These are phyloP conservation scores for Aromia moschata DNA, from an alignment of 2,888 invertebrate species.

Conservation along the genomic window DNA sequence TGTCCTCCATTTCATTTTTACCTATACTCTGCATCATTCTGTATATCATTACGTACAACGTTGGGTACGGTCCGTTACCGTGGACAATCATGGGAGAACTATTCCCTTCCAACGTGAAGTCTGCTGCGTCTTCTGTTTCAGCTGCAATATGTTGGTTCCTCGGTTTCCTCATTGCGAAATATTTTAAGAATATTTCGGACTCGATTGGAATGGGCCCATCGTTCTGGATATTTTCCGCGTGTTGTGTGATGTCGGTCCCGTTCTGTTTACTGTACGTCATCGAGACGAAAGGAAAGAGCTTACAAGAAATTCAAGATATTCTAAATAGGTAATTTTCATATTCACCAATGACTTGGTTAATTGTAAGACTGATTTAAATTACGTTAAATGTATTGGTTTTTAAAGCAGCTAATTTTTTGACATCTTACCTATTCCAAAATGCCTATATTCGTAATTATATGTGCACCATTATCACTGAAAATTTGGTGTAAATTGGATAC, in stretches of 20 bases:
- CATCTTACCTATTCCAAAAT: no score
- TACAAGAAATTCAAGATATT: slow-evolving; percentile 42
- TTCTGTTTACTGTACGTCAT: slow-evolving; percentile 44
- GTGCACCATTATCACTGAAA: no score
- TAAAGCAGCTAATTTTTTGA: no score
- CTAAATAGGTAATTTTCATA: slow-evolving; percentile 9
- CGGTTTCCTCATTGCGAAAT: slow-evolving; percentile 44
- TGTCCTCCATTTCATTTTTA: slow-evolving; percentile 68
- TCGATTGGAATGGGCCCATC: slow-evolving; percentile 42
- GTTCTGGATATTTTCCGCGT: slow-evolving; percentile 45
- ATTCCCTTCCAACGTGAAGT: slow-evolving; percentile 73
- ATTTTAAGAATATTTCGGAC: slow-evolving; percentile 42
- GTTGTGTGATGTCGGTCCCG: slow-evolving; percentile 37
- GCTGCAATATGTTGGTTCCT: slow-evolving; percentile 37
- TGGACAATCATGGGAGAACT: slow-evolving; percentile 87
- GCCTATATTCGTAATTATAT: no score
- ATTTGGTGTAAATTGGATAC: no score
- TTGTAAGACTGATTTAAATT: no score
- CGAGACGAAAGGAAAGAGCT: slow-evolving; percentile 49
- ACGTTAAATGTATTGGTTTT: no score
- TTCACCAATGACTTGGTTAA: no score
- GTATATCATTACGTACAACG: slow-evolving; percentile 77
- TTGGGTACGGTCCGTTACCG: slow-evolving; percentile 77
- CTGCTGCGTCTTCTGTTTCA: slow-evolving; percentile 71
- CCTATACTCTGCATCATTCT: slow-evolving; percentile 75